These are phyloP conservation scores for Rousettus madagascariensis DNA, from an alignment of 2,797 vertebrate genomes.

Conservation along the genomic window DNA sequence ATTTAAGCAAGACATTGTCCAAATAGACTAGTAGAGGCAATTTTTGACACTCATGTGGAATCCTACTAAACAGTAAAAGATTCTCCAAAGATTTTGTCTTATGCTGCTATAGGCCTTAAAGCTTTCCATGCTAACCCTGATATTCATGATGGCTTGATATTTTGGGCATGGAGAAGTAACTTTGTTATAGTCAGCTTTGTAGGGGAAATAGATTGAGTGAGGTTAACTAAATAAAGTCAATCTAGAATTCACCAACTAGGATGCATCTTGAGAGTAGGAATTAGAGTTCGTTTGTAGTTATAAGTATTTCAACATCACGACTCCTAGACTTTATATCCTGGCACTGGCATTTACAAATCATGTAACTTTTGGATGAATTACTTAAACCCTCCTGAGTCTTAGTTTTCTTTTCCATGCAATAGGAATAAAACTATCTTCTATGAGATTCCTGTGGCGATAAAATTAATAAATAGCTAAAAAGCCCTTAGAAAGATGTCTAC, in stretches of 20 bases:
- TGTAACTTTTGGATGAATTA: not conserved
- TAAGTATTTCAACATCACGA: not conserved
- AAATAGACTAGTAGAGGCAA: not conserved
- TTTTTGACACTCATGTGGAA: not conserved
- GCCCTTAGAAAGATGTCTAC: not conserved
- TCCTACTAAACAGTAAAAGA: not conserved
- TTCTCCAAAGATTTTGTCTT: not conserved
- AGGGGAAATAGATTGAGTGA: not conserved
- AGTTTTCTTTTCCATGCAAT: not conserved
- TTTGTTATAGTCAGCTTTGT: not conserved
- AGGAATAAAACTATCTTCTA: not conserved
- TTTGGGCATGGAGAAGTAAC: not conserved
- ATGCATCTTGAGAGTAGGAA: not conserved
- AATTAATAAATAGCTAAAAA: not conserved
- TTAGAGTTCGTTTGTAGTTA: not conserved
- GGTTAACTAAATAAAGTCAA: not conserved
- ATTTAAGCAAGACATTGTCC: not conserved
- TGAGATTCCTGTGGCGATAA: not conserved
- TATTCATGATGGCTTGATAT: not conserved
- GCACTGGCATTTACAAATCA: not conserved
- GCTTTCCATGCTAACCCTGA: not conserved
- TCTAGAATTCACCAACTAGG: not conserved
- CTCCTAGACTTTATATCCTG: not conserved
- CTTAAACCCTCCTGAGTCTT: not conserved
- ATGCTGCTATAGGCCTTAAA: not conserved